A percentile compares a stretch with the other conserved stretches of the same genome.
Conservation (phyloP, 2,113 vertebrate genomes). For the Chionomys nivalis region DNA sequence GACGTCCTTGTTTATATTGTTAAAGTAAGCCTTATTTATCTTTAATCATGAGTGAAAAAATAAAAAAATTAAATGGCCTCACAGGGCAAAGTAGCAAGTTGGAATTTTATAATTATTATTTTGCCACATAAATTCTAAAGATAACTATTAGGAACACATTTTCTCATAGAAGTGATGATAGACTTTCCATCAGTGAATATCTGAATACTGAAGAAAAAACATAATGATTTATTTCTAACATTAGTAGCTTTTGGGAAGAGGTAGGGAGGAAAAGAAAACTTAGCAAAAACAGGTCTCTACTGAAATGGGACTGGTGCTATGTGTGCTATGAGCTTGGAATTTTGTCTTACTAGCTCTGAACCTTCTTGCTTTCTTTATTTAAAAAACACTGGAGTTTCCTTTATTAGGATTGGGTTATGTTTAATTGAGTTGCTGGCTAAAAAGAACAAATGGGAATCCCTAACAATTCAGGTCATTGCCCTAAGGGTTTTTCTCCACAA, state of each 20-base stretch:
- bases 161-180: constrained; percentile 31
- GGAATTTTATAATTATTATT: constrained; percentile 43
- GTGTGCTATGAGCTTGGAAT: background rate
- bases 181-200: background rate
- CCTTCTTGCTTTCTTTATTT: background rate
- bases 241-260: background rate
- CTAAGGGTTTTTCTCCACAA: background rate
- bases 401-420: background rate
- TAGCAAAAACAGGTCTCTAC: background rate
- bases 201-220: constrained; percentile 40
- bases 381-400: background rate
- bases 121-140: constrained; percentile 38
- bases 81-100: background rate
- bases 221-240: constrained; percentile 59
- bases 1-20: background rate
- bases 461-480: background rate
- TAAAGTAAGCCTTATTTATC: background rate
- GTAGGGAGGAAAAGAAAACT: constrained; percentile 8
- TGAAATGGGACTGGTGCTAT: background rate
- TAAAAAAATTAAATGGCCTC: constrained; percentile 13
- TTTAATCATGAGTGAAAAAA: constrained; percentile 27
- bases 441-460: background rate
- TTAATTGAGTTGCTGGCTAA: background rate
- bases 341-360: background rate
- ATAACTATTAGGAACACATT: constrained; percentile 35